Percentiles rank a stretch among this genome's conserved stretches.
These are phyloP conservation scores for Volucella inflata DNA, from an alignment of 2,888 invertebrate species.

Conservation along the genomic window DNA sequence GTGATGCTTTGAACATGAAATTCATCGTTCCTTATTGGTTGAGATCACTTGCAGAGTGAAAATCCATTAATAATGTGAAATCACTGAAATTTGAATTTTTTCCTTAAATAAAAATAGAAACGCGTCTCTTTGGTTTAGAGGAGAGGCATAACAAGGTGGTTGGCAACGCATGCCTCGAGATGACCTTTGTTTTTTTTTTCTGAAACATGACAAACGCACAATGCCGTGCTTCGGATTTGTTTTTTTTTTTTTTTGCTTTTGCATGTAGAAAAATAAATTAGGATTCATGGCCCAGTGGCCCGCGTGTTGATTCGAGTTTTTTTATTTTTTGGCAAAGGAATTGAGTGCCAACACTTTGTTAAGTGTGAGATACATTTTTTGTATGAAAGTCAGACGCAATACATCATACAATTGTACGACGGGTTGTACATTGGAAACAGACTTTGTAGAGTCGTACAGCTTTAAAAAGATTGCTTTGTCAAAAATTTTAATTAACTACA, in stretches of 20 bases:
- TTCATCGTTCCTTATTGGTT: conserved; percentile 16
- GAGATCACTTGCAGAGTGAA: conserved; percentile 15
- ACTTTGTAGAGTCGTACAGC: too few species aligned
- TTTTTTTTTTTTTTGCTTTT: conserved; percentile 40
- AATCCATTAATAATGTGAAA: conserved; percentile 23
- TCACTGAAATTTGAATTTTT: conserved; percentile 30
- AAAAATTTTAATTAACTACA: too few species aligned
- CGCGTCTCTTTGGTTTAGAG: conserved; percentile 17
- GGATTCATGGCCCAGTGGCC: conserved; percentile 49
- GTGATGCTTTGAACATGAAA: conserved; percentile 21
- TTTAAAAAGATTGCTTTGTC: too few species aligned
- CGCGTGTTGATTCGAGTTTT: conserved; percentile 5
- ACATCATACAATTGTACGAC: too few species aligned
- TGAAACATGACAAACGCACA: conserved; percentile 57
- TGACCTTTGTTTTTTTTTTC: conserved; percentile 48
- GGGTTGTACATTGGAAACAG: too few species aligned
- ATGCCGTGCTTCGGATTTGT: conserved; percentile 33
- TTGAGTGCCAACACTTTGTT: conserved; percentile 37
- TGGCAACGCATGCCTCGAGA: conserved; percentile 49
- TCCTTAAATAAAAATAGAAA: conserved; percentile 37
- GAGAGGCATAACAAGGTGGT: conserved; percentile 51
- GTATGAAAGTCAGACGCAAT: too few species aligned
- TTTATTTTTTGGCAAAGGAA: neutral
- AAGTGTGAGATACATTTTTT: conserved; percentile 15
- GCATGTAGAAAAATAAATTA: neutral